Evolutionary conservation across 2,113 vertebrate species (phyloP).

Genomic region (Chionomys nivalis): DNA sequence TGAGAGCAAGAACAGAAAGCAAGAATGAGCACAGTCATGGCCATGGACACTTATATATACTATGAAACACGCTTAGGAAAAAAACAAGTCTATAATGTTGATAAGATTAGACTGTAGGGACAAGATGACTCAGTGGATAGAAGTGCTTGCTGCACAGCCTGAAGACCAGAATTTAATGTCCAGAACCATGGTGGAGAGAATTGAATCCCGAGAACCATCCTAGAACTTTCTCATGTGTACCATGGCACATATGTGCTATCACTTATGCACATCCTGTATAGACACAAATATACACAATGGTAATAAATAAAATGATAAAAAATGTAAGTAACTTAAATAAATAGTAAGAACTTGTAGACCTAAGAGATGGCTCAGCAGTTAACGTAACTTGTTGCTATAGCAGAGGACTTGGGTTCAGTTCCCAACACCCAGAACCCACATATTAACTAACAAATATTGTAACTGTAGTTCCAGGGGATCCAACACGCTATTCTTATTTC

Average conservation of each 20-base stretch:
- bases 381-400: neutral
- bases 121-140: neutral
- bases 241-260: neutral
- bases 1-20: neutral
- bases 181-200: neutral
- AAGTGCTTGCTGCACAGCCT: neutral
- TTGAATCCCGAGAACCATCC: neutral
- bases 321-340: neutral
- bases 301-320: neutral
- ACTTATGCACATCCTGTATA: neutral
- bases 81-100: neutral
- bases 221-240: no score
- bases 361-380: neutral
- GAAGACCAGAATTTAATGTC: neutral
- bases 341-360: no score
- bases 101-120: no score
- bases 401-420: neutral
- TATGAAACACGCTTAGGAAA: neutral
- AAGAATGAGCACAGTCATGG: neutral
- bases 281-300: neutral
- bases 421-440: neutral
- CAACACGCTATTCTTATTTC: neutral
- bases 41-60: rapidly evolving
- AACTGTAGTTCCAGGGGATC: neutral
- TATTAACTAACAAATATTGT: neutral